A percentile compares a stretch with the other conserved stretches of the same genome.
phyloP scores from a whole-genome alignment of 2,113 vertebrate species.

The Dendropsophus ebraccatus region DNA sequence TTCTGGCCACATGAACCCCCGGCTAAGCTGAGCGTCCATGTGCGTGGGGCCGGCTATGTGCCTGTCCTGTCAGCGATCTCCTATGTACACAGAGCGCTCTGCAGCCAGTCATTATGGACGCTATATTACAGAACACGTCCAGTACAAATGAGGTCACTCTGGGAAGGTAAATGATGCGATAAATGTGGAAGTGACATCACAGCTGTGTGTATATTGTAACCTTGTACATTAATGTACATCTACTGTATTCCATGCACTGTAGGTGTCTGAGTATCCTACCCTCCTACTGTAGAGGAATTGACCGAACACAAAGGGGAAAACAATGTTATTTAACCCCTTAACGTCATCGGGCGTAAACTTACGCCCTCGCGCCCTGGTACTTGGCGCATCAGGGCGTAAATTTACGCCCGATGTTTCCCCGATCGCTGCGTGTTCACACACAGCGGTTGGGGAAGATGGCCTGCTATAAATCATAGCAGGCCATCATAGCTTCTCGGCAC shows the following conservation, averaged over 20 bases:
- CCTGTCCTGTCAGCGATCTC: neutral
- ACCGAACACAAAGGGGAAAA: neutral
- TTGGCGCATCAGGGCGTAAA: too few species aligned
- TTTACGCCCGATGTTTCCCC: too few species aligned
- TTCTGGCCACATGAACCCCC: too few species aligned
- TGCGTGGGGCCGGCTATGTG: too few species aligned
- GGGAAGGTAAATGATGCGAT: slow-evolving; percentile 14
- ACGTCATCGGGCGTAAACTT: too few species aligned
- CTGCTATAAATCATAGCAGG: too few species aligned
- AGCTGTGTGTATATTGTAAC: neutral
- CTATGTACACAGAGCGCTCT: neutral
- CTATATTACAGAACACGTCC: neutral
- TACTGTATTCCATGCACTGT: neutral
- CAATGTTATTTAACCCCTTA: too few species aligned
- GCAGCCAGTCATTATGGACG: neutral
- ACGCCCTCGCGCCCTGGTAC: too few species aligned
- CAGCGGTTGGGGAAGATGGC: too few species aligned
- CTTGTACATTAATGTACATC: neutral
- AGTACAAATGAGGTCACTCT: slow-evolving; percentile 1
- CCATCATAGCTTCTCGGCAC: too few species aligned
- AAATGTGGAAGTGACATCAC: slow-evolving; percentile 21
- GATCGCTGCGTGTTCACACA: too few species aligned
- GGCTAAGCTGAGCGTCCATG: too few species aligned
- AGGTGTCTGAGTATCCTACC: neutral
- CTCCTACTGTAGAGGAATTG: neutral